These are phyloP conservation scores for Salarias fasciatus DNA, from an alignment of 2,797 vertebrate genomes.

Conservation along the genomic window DNA sequence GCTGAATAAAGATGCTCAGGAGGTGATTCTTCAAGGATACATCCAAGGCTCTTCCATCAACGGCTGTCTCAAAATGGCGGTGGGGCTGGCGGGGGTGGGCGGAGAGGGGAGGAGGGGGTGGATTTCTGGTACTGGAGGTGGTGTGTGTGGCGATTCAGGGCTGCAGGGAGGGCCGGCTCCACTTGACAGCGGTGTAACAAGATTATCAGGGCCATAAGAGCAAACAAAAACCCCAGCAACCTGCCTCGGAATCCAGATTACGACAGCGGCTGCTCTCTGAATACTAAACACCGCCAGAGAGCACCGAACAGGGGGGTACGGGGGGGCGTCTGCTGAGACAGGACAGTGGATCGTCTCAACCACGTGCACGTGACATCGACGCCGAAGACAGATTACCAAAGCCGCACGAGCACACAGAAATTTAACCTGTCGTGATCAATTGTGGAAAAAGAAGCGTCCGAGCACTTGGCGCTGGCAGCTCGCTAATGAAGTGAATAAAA, in stretches of 20 bases:
- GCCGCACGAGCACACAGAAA: constrained; percentile 57
- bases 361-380: constrained; percentile 40
- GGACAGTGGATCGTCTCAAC: constrained; percentile 40
- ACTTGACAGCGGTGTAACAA: constrained; percentile 82
- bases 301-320: constrained; percentile 46
- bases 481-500: constrained; percentile 77
- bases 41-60: constrained; percentile 76
- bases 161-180: constrained; percentile 71
- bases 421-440: constrained; percentile 73
- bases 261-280: constrained; percentile 64
- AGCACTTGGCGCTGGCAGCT: constrained; percentile 61
- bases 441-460: constrained; percentile 62
- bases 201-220: constrained; percentile 81
- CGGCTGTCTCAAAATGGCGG: constrained; percentile 75
- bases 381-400: constrained; percentile 45
- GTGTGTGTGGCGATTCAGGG: constrained; percentile 68
- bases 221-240: constrained; percentile 77
- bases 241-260: constrained; percentile 78
- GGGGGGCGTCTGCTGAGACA: constrained; percentile 55
- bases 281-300: constrained; percentile 72
- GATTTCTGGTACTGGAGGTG: constrained; percentile 66
- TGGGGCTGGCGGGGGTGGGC: constrained; percentile 31
- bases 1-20: constrained; percentile 74
- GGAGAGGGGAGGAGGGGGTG: constrained; percentile 17
- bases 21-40: constrained; percentile 82